Base-by-base conservation (phyloP, 1,140 invertebrate species). In the Achatina immaculata region DNA sequence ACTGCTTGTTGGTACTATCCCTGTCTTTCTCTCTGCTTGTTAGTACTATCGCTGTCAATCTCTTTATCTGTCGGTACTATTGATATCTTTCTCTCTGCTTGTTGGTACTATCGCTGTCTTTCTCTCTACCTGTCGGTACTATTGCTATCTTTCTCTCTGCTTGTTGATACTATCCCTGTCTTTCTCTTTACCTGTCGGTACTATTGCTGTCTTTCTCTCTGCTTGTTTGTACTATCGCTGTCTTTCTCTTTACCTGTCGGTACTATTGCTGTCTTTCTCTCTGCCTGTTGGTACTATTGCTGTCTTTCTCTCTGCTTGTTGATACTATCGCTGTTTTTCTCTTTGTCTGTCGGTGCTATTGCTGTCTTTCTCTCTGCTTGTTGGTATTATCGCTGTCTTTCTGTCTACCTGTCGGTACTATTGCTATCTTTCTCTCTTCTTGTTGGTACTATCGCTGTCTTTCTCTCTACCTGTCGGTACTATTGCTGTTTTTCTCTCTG, bases 201-300 rank as follows among this genome's bases (percentile, higher is more conserved):
- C 38, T n/a, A 40, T 42, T 71, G 19, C 68, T 45, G 24, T n/a
- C 14, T 21, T 2, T 40, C 6, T n/a, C 21, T 21, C 36, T 71
- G 7, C 28, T 28, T 4, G 6, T 66, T 45, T 21, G 6, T 14
- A 40, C 42, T 6, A 31, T 19, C 58, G 4, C 40, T 69, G 16
- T 69, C 71, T 73, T 28, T 73, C 71, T 73, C 71, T 73, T 40
- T 73, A 38, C 45, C 71, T 73, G 38, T 73, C 71, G 7, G n/a
- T n/a, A 21, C 55, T 58, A 24, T 58, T 24, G 11, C 55, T 58
- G 11, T 21, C 55, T 58, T 21, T 58, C 14, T 58, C 55, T 58
- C 55, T 34, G 2, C 24, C n/a, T 69, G 19, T 58, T 24, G 11
- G 9, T 14, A 4, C n/a, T 24, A 19, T 58, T 24, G 11, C 55